A percentile compares a stretch with the other conserved stretches of the same genome.
Conservation (phyloP, 1,140 invertebrate genomes). For the Xylocopa sonorina region DNA sequence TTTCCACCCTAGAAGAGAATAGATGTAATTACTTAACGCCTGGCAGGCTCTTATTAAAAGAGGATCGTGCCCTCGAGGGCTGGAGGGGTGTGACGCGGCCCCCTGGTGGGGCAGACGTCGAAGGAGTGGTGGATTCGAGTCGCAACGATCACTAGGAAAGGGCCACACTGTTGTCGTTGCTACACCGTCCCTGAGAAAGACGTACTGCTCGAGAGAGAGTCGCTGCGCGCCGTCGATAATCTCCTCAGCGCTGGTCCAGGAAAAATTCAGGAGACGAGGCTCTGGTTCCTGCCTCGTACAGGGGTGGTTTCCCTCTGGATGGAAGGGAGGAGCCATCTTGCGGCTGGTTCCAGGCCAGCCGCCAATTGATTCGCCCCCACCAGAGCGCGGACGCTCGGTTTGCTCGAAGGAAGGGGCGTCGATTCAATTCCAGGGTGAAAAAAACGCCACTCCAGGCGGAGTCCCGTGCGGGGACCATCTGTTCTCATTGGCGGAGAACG, state of each 20-base stretch:
- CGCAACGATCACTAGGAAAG: constrained; percentile 54
- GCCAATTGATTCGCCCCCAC: constrained; percentile 82
- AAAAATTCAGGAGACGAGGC: too few relatives aligned
- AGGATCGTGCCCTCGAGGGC: constrained; percentile 77
- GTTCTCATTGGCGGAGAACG: constrained; percentile 68
- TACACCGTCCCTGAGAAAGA: too few relatives aligned
- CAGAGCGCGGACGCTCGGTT: too few relatives aligned
- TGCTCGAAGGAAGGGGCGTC: constrained; percentile 69
- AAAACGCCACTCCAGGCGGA: constrained; percentile 69
- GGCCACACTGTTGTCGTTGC: constrained; percentile 48
- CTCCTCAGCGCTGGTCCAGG: too few relatives aligned
- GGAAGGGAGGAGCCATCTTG: constrained; percentile 81
- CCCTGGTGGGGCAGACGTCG: constrained; percentile 44
- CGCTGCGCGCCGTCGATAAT: too few relatives aligned
- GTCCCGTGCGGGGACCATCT: constrained; percentile 61
- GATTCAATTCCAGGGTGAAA: constrained; percentile 78
- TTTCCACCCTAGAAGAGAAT: constrained; percentile 81
- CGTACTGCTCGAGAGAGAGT: too few relatives aligned
- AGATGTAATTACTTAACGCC: constrained; percentile 83
- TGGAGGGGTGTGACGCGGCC: constrained; percentile 60
- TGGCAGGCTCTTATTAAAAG: constrained; percentile 80
- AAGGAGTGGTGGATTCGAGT: constrained; percentile 57
- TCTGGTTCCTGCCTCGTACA: too few relatives aligned
- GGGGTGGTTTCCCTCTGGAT: constrained; percentile 71
- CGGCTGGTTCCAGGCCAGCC: constrained; percentile 78